Base-by-base conservation (phyloP, 2,797 vertebrate genomes). In the Hemibagrus guttatus region DNA sequence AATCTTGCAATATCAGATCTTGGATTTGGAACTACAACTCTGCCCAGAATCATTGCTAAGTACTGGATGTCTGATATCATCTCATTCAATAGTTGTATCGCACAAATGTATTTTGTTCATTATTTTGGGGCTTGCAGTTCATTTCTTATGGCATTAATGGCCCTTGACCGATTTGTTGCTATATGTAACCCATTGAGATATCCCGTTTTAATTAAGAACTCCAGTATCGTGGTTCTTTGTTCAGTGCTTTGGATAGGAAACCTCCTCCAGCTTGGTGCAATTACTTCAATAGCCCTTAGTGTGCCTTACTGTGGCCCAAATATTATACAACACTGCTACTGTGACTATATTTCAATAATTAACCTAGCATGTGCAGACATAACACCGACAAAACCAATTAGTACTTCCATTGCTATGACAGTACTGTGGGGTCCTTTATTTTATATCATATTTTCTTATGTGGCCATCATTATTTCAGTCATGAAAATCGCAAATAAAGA, bases 371-470 rank as follows among this genome's bases (percentile, higher is more conserved):
- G 89, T 79, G 16, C 58, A 80, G 85, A 90, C 21, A 46, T 80
- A 56, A 63, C 86, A 49, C 46, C 7, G 9, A 49, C 46, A 49
- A 49, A 49, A 49, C 46, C 46, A 49, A 49, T 49, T 49, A 49
- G 46, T 80, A 52, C 39, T 54, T 46, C 66, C 1, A 8, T 63
- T 78, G 88, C 88, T 14, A 87, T 90, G 84, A 49, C 76, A 28
- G 66, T 88, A 26, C 84, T 89, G 6, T 81, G 88, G 66, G 85
- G 85, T 35, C 86, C 86, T 49, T 88, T 89, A 19, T n/a, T 69
- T 0, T 91, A 95, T 2, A 95, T 95, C 8, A 87, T 94, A 39
- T 81, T 92, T 23, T 96, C 96, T 6, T 96, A 96, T 63, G 84
- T 95, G 17, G 90, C 90, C 54, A 94, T 95, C 19, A 90, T 95